Evolutionary conservation across 2,113 vertebrate genomes (phyloP).

Genomic region (Pedetes capensis): DNA sequence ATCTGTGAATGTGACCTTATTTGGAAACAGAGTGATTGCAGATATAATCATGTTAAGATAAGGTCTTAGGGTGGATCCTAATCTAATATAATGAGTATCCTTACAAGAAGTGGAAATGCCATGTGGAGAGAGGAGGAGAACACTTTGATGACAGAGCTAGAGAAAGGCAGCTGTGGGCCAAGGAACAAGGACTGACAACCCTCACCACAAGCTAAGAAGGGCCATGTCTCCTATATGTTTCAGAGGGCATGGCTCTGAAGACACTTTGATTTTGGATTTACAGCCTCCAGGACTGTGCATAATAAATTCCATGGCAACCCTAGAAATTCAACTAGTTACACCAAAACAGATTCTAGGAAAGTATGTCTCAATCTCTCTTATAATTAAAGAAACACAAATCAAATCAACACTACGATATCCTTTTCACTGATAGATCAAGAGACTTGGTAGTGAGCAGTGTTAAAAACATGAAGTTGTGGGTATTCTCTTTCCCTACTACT

Average conservation of each 20-base stretch:
- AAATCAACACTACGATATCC: not conserved
- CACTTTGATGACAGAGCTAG: not conserved
- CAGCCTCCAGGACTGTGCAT: not conserved
- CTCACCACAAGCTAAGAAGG: not conserved
- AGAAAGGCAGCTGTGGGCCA: not conserved
- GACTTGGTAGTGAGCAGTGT: not conserved
- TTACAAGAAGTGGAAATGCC: not conserved
- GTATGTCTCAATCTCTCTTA: not conserved
- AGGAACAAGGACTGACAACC: no score
- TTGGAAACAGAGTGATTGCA: conserved; percentile 10
- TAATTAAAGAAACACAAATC: not conserved
- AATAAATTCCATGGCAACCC: not conserved
- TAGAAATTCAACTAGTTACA: not conserved
- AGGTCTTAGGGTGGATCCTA: not conserved
- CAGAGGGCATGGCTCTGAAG: not conserved
- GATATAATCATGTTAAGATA: not conserved
- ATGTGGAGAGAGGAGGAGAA: not conserved
- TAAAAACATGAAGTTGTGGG: not conserved
- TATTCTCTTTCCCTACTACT: not conserved
- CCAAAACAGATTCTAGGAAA: not conserved
- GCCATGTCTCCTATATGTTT: not conserved
- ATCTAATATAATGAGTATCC: not conserved
- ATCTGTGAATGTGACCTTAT: not conserved
- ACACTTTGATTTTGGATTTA: not conserved
- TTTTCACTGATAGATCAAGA: not conserved